Percentiles rank a stretch among this genome's conserved stretches.
Conservation (phyloP, 2,113 vertebrate species). For the Siniperca knerii region DNA sequence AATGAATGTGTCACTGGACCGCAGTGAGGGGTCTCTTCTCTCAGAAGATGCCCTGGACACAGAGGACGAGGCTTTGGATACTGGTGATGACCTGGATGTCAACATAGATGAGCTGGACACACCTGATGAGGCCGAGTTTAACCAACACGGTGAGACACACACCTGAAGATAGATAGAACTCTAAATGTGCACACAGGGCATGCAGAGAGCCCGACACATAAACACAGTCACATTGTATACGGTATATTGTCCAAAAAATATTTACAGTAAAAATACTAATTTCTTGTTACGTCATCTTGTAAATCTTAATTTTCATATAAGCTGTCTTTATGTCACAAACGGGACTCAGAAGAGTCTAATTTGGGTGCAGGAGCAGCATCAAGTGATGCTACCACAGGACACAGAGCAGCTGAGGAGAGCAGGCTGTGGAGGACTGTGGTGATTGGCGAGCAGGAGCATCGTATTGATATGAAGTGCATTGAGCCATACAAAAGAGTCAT, state of each 20-base stretch:
- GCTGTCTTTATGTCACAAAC: slow-evolving; percentile 30
- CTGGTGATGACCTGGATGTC: slow-evolving; percentile 93
- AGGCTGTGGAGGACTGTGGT: slow-evolving; percentile 94
- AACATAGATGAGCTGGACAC: slow-evolving; percentile 95
- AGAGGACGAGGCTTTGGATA: slow-evolving; percentile 90
- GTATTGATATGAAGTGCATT: slow-evolving; percentile 98
- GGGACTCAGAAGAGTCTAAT: slow-evolving; percentile 37
- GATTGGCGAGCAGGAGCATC: slow-evolving; percentile 96
- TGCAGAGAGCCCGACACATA: neutral
- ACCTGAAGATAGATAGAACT: neutral
- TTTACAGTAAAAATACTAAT: too few species aligned
- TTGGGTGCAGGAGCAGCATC: slow-evolving; percentile 51
- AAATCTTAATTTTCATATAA: neutral
- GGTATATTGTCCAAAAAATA: neutral
- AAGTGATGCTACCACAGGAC: slow-evolving; percentile 83
- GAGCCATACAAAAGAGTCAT: slow-evolving; percentile 95
- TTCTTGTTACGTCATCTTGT: neutral
- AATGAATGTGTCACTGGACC: slow-evolving; percentile 94
- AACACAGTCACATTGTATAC: neutral
- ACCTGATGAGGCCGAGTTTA: slow-evolving; percentile 92
- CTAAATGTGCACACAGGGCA: neutral
- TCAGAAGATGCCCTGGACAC: slow-evolving; percentile 96
- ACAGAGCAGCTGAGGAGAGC: slow-evolving; percentile 86
- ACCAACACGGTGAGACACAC: slow-evolving; percentile 74
- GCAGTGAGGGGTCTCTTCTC: slow-evolving; percentile 91